Evolutionary conservation across 2,888 invertebrate genomes (phyloP), one percentile per base, ranked within the genome.

Genomic region (Stramonita haemastoma): DNA sequence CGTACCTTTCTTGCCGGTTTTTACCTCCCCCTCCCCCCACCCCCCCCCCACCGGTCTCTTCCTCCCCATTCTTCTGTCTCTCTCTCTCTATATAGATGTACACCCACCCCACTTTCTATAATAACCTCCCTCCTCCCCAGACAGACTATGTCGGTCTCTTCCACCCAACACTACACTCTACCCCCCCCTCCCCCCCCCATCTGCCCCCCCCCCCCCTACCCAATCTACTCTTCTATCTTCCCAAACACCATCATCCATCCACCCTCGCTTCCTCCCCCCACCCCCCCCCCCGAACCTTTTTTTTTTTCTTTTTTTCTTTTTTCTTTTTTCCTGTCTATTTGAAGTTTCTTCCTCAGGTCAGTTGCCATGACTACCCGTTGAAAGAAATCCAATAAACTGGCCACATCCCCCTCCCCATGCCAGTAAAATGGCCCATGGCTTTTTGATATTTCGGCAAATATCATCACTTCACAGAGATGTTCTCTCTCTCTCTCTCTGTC

Each of bases 381-480:
- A 90, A 91, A 89, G 91, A 87, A 90, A 91, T 91, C 89, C 88
- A 91, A 91, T 90, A 91, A 91, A 91, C 90, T 83, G 89, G 90
- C 84, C 90, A 85, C 90, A 85, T 90, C 89, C 87, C 81, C 87
- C 83, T 46, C 46, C 46, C 46, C 46, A 46, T 36, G 85, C 36
- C 79, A 66, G 66, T 88, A 84, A 89, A 91, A 91, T 87, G 89
- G 89, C 90, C 90, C 90, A 56, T 90, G 91, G 90, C 91, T 90
- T 91, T 91, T 90, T 91, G 91, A 91, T 91, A 91, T 91, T 91
- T 91, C 91, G 90, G 91, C 90, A 91, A 91, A 91, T 91, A 91
- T 91, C 91, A 91, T 91, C 90, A 87, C 88, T 88, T 89, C 90
- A 91, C 87, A 89, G 90, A 84, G 83, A 22, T 0, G 19, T 22